Conservation (phyloP, 2,888 invertebrate genomes). For the Blera fallax region DNA sequence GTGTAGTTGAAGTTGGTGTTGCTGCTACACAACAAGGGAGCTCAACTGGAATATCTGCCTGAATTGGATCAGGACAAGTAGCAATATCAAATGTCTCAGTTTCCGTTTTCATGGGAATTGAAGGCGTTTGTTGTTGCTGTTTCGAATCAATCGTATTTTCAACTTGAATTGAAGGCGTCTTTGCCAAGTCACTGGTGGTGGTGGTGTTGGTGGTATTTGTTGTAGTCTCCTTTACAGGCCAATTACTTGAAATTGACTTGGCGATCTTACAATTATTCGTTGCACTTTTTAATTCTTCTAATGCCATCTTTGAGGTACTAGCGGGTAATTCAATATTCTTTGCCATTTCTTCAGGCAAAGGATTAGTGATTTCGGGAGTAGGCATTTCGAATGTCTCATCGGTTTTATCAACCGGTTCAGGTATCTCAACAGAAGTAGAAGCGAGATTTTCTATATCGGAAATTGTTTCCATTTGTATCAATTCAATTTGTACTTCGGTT, state of each 20-base stretch:
- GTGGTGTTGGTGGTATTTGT: conserved; percentile 5
- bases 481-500: conserved; percentile 78
- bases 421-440: conserved; percentile 58
- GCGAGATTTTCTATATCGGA: conserved; percentile 55
- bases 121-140: conserved; percentile 9
- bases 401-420: conserved; percentile 43
- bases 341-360: not conserved
- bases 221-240: conserved; percentile 34
- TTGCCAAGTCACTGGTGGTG: conserved; percentile 60
- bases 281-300: conserved; percentile 61
- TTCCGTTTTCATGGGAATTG: conserved; percentile 12
- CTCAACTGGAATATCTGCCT: conserved; percentile 61
- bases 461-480: conserved; percentile 74
- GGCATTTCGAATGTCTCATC: conserved; percentile 36
- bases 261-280: conserved; percentile 63
- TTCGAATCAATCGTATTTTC: conserved; percentile 37
- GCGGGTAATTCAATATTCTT: conserved; percentile 34
- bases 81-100: conserved; percentile 3
- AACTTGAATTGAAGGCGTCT: conserved; percentile 76
- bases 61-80: conserved; percentile 57
- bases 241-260: conserved; percentile 54
- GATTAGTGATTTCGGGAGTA: conserved; percentile 24
- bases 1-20: conserved; percentile 6
- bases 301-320: conserved; percentile 57
- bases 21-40: conserved; percentile 26